These are phyloP conservation scores for Pyrocephalus nanus DNA, from an alignment of 2,797 vertebrate genomes.

Conservation along the genomic window DNA sequence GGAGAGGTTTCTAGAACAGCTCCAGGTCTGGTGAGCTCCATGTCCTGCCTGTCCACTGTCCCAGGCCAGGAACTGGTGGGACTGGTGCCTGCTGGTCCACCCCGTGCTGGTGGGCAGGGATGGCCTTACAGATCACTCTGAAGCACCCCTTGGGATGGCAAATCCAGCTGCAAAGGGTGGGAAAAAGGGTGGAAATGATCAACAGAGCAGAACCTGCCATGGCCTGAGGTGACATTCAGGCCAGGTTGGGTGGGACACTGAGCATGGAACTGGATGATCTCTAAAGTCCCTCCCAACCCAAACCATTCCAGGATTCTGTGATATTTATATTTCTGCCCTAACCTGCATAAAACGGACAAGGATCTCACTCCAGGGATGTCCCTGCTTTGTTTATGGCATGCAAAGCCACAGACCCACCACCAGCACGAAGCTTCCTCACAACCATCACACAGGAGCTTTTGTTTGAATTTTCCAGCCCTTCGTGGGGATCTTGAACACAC, in stretches of 20 bases:
- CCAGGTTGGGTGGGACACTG: not conserved
- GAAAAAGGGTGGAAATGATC: not conserved
- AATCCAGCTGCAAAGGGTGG: not conserved
- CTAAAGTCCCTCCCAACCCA: not conserved
- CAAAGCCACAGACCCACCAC: rapidly evolving
- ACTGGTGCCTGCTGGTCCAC: not conserved
- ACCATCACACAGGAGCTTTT: not conserved
- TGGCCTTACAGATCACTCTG: not conserved
- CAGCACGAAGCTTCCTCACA: not conserved
- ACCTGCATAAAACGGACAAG: rapidly evolving
- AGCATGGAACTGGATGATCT: not conserved
- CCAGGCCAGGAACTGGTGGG: not conserved
- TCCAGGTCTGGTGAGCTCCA: not conserved
- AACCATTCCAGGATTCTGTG: not conserved
- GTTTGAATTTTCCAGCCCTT: not conserved
- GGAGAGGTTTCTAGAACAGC: not conserved
- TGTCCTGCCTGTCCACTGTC: not conserved
- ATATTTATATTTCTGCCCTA: not conserved
- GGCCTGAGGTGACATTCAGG: not conserved
- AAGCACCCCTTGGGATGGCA: not conserved
- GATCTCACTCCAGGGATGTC: not conserved
- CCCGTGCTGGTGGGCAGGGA: rapidly evolving
- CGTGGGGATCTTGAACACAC: not conserved
- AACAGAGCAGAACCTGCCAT: not conserved
- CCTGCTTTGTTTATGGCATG: not conserved